phyloP scores from a whole-genome alignment of 1,140 invertebrate species.

The Sinonovacula constricta region DNA sequence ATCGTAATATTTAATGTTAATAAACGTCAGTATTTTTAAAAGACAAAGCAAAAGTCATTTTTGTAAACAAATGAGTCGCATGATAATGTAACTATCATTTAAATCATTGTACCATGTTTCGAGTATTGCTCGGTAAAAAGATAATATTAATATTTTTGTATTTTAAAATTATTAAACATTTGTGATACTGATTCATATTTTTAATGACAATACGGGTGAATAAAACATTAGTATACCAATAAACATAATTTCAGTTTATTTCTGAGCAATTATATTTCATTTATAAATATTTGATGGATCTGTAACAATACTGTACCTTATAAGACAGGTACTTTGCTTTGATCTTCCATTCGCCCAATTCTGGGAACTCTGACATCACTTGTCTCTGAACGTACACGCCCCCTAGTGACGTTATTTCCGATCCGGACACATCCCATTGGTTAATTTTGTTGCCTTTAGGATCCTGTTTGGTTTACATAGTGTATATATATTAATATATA shows the following conservation, averaged over 20 bases:
- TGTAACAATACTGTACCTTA: neutral
- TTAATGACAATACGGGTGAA: neutral
- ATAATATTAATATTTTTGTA: neutral
- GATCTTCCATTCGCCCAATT: conserved; percentile 63
- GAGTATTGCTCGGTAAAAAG: neutral
- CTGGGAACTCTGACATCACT: conserved; percentile 55
- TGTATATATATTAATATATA: neutral
- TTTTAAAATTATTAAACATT: neutral
- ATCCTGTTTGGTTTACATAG: conserved; percentile 48
- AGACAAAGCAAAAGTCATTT: neutral
- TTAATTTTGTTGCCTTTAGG: conserved; percentile 64
- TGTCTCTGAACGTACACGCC: conserved; percentile 55
- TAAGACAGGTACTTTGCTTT: conserved; percentile 45
- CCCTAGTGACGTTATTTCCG: conserved; percentile 13
- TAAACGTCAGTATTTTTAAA: no score
- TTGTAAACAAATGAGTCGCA: neutral
- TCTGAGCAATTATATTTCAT: neutral
- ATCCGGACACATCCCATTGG: conserved; percentile 53
- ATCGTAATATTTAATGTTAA: neutral
- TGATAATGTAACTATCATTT: neutral
- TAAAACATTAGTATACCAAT: neutral
- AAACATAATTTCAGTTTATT: neutral
- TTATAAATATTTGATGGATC: neutral
- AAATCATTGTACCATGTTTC: neutral
- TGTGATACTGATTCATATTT: neutral